Evolutionary conservation across 2,113 vertebrate genomes (phyloP).

Genomic region (Chroicocephalus ridibundus): DNA sequence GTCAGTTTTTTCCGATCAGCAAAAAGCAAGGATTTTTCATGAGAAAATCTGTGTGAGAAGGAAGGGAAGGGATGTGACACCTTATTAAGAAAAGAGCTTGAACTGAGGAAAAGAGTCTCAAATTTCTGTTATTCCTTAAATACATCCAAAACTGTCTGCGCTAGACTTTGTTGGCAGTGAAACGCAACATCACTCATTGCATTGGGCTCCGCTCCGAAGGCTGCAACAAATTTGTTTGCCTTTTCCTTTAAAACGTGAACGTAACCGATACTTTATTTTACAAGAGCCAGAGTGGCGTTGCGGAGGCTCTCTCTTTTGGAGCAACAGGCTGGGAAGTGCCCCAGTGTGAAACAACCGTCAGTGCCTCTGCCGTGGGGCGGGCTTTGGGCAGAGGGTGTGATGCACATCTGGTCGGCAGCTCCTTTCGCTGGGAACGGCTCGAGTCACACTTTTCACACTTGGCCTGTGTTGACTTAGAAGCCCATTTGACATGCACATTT

Average conservation of each 20-base stretch:
- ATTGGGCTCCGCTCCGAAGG: not conserved
- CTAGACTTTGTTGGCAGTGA: not conserved
- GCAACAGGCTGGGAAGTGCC: not conserved
- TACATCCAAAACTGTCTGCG: not conserved
- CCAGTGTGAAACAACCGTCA: not conserved
- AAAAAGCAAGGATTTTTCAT: not conserved
- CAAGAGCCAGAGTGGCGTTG: not conserved
- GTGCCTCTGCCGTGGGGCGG: not conserved
- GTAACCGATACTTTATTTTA: not conserved
- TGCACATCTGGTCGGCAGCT: constrained; percentile 39
- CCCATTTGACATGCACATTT: not conserved
- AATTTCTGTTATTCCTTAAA: constrained; percentile 4
- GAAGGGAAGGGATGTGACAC: not conserved
- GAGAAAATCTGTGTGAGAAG: not conserved
- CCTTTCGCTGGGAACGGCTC: constrained; percentile 23
- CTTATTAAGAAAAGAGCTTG: not conserved
- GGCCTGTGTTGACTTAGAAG: constrained; percentile 5
- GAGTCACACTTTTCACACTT: not conserved
- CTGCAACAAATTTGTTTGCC: constrained; percentile 23
- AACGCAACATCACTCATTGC: not conserved
- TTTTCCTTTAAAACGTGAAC: constrained; percentile 4
- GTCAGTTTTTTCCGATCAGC: rapidly evolving
- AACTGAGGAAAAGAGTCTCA: not conserved
- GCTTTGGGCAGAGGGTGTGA: not conserved
- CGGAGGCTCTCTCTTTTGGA: not conserved